A percentile compares a stretch with the other conserved stretches of the same genome.
phyloP scores from a whole-genome alignment of 2,888 invertebrate species.

The Drosophila tanythrix region DNA sequence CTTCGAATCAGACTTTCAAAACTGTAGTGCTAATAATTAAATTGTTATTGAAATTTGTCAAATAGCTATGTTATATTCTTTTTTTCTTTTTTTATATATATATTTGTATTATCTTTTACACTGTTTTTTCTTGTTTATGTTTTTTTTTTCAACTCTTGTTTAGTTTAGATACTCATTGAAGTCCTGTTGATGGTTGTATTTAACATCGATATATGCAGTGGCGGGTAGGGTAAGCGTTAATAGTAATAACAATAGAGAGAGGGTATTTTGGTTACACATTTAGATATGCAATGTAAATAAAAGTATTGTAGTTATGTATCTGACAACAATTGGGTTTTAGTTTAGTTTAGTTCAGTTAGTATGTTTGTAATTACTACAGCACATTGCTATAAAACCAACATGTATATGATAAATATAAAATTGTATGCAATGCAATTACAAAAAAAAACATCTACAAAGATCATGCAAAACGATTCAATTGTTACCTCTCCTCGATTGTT shows the following conservation, averaged over 20 bases:
- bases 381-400: conserved; percentile 25
- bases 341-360: conserved; percentile 34
- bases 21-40: conserved; percentile 4
- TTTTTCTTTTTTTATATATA: conserved; percentile 4
- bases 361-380: conserved; percentile 14
- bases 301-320: conserved; percentile 15
- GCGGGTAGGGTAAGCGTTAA: conserved; percentile 83
- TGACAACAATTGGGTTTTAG: conserved; percentile 7
- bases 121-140: conserved; percentile 19
- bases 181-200: conserved; percentile 82
- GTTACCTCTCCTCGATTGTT: conserved; percentile 37
- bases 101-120: conserved; percentile 29
- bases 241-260: conserved; percentile 74
- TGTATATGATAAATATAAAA: conserved; percentile 11
- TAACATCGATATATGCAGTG: conserved; percentile 80
- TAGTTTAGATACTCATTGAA: conserved; percentile 85
- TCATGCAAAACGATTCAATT: conserved; percentile 78
- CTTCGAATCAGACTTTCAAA: conserved; percentile 14
- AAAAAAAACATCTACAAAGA: conserved; percentile 63
- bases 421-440: conserved; percentile 24
- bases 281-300: conserved; percentile 57
- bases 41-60: conserved; percentile 2
- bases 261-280: conserved; percentile 82
- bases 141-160: conserved; percentile 50
- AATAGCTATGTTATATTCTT: conserved; percentile 4